These are phyloP conservation scores for Synanceia verrucosa DNA, from an alignment of 2,797 vertebrate genomes.

Conservation along the genomic window DNA sequence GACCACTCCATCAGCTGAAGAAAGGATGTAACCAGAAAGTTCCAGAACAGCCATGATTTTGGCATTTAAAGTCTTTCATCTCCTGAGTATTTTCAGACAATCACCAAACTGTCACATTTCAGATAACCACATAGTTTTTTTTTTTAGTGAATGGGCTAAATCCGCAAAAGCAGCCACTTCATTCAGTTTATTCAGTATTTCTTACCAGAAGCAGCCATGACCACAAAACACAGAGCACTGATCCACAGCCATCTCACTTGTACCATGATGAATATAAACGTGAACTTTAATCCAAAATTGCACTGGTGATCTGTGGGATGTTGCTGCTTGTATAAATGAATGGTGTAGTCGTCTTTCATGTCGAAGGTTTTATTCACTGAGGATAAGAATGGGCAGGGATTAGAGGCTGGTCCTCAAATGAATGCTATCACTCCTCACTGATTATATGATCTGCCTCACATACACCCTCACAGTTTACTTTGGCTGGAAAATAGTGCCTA, in stretches of 20 bases:
- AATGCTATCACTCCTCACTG: slow-evolving; percentile 27
- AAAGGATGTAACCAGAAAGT: no score
- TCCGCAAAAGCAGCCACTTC: not conserved
- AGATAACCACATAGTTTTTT: not conserved
- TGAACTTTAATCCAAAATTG: not conserved
- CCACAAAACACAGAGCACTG: slow-evolving; percentile 19
- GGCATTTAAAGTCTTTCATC: not conserved
- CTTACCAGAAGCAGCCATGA: slow-evolving; percentile 53
- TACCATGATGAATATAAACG: slow-evolving; percentile 40
- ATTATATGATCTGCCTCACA: slow-evolving; percentile 16
- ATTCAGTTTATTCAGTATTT: not conserved
- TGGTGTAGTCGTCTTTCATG: not conserved
- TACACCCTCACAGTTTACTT: slow-evolving; percentile 28
- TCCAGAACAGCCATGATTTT: not conserved
- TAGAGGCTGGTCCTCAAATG: slow-evolving; percentile 28
- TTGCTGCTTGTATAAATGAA: not conserved
- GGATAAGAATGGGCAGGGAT: slow-evolving; percentile 37
- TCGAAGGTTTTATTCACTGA: slow-evolving; percentile 31
- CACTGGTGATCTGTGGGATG: not conserved
- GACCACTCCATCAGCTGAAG: not conserved
- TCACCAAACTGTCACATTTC: not conserved
- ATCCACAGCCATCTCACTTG: slow-evolving; percentile 14
- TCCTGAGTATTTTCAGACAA: not conserved
- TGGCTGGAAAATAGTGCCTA: not conserved
- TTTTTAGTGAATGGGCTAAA: not conserved